Evolutionary conservation across 2,113 vertebrate species (phyloP).

Genomic region (Neodon shergylaensis): DNA sequence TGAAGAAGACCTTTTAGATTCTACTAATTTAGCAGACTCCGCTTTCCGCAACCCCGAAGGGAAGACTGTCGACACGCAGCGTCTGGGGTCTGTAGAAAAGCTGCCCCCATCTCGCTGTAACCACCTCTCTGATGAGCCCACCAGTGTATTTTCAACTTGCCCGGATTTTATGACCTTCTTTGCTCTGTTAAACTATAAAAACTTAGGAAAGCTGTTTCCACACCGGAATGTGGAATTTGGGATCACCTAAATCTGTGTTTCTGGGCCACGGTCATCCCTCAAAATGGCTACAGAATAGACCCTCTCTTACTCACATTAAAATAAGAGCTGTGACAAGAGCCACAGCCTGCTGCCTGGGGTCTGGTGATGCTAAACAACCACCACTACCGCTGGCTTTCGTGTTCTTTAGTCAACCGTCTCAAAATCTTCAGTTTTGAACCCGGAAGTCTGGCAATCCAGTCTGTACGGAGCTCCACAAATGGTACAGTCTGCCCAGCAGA

Average conservation of each 20-base stretch:
- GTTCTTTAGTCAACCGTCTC: background rate
- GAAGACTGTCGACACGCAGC: no score
- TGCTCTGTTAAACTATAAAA: no score
- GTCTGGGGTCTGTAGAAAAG: no score
- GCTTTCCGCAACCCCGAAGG: no score
- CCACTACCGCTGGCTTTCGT: background rate
- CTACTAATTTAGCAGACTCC: no score
- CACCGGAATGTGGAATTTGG: background rate
- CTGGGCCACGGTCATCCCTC: background rate
- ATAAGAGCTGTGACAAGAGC: background rate
- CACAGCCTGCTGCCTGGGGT: no score
- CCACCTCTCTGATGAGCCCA: no score
- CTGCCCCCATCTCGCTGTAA: no score
- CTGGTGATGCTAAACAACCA: background rate
- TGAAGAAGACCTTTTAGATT: no score
- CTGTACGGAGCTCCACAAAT: background rate
- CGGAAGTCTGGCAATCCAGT: background rate
- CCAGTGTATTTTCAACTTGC: no score
- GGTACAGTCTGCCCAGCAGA: background rate
- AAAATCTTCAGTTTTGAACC: constrained; percentile 39
- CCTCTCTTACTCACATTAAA: background rate
- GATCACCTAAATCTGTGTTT: background rate
- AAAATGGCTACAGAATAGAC: background rate
- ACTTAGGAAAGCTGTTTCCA: no score
- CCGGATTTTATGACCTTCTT: no score